These are phyloP conservation scores for Varroa destructor DNA, from an alignment of 1,140 invertebrate species.

Conservation along the genomic window DNA sequence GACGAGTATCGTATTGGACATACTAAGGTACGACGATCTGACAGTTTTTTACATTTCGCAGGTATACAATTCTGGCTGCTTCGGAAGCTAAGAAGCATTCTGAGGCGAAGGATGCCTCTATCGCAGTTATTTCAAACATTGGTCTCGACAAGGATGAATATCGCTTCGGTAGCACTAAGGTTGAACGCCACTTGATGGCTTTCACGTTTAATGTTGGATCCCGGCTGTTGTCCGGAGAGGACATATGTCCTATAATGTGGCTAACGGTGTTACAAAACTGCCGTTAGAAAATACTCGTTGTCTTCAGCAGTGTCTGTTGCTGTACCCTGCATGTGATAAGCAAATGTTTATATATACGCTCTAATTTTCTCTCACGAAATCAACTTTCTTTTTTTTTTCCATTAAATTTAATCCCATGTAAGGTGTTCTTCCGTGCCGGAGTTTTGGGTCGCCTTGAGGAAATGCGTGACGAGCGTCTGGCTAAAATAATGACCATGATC, in stretches of 20 bases:
- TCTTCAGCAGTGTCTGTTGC: no score
- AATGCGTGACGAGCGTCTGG: conserved; percentile 93
- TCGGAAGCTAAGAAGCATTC: conserved; percentile 53
- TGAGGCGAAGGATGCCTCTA: conserved; percentile 67
- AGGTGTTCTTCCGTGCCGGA: conserved; percentile 99
- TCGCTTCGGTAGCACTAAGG: conserved; percentile 92
- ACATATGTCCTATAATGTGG: conserved; percentile 15
- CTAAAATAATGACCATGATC: conserved; percentile 96
- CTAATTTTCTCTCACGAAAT: no score
- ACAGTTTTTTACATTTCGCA: conserved; percentile 38
- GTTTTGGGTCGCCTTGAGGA: conserved; percentile 99
- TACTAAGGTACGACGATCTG: conserved; percentile 69
- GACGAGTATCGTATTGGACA: conserved; percentile 86
- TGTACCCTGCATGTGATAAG: no score
- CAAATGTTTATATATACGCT: no score
- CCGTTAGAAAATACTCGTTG: no score
- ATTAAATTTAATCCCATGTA: conserved; percentile 33
- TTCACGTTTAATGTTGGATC: conserved; percentile 17
- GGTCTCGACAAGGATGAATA: conserved; percentile 71
- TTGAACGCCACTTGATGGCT: conserved; percentile 46
- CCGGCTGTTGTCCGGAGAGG: conserved; percentile 6
- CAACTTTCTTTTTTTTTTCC: no score
- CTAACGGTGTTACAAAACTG: neutral
- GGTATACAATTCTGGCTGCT: conserved; percentile 81
- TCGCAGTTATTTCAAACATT: conserved; percentile 61